A percentile compares a stretch with the other conserved stretches of the same genome.
Evolutionary conservation across 1,140 invertebrate genomes (phyloP).

Genomic region (Plodia interpunctella): DNA sequence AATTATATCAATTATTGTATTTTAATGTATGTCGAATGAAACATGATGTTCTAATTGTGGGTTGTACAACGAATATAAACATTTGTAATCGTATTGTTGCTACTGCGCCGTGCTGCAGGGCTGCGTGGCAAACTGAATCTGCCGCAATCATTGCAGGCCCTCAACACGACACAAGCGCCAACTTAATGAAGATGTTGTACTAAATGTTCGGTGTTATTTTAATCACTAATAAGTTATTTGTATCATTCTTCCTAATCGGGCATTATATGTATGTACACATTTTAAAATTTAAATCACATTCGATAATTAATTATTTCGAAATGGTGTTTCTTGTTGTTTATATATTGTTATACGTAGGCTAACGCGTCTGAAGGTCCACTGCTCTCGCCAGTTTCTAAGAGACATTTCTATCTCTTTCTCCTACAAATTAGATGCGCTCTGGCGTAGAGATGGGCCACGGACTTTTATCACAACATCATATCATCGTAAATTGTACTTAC

Average conservation of each 20-base stretch:
- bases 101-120: background rate
- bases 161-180: background rate
- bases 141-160: too few relatives aligned
- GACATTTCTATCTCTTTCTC: constrained; percentile 3
- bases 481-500: constrained; percentile 22
- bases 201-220: constrained; percentile 24
- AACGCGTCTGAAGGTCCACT: background rate
- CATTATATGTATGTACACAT: background rate
- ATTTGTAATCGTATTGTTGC: constrained; percentile 16
- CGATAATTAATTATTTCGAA: constrained; percentile 15
- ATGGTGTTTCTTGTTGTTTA: constrained; percentile 16
- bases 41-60: constrained; percentile 39
- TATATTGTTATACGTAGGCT: constrained; percentile 19
- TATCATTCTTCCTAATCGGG: constrained; percentile 8
- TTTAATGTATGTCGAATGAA: constrained; percentile 28
- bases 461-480: constrained; percentile 30
- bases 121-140: background rate
- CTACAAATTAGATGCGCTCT: background rate
- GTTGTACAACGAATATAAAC: constrained; percentile 68
- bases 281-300: constrained; percentile 12
- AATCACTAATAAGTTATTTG: constrained; percentile 7
- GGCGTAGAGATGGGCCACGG: background rate
- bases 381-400: constrained; percentile 1
- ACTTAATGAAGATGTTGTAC: constrained; percentile 10
- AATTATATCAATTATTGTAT: constrained; percentile 43